Conservation (phyloP, 2,888 invertebrate species). For the Cataglyphis rosenhaueri region DNA sequence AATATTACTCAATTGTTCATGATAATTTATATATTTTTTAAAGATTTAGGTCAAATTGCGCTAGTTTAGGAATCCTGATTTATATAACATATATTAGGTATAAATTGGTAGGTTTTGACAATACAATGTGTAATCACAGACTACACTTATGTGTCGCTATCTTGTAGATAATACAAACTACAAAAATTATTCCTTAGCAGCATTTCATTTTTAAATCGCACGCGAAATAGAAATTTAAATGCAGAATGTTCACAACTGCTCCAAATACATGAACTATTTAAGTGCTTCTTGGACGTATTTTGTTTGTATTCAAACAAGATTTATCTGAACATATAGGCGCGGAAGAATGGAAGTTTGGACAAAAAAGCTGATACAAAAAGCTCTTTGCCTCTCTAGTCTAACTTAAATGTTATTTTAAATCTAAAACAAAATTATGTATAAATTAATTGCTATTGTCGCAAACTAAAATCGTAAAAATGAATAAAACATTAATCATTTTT, state of each 20-base stretch:
- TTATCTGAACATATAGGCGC: slow-evolving; percentile 11
- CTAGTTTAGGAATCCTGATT: slow-evolving; percentile 37
- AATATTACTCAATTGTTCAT: background rate
- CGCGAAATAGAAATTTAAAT: slow-evolving; percentile 58
- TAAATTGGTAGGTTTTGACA: slow-evolving; percentile 58
- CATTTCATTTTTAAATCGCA: slow-evolving; percentile 57
- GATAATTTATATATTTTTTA: background rate
- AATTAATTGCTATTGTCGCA: slow-evolving; percentile 23
- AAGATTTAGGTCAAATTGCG: background rate
- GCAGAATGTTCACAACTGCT: slow-evolving; percentile 14
- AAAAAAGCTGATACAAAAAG: background rate
- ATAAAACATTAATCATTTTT: slow-evolving; percentile 7
- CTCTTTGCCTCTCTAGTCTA: background rate
- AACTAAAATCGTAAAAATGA: slow-evolving; percentile 10
- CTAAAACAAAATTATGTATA: slow-evolving; percentile 5
- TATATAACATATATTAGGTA: slow-evolving; percentile 25
- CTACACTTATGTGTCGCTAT: slow-evolving; percentile 63
- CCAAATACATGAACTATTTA: slow-evolving; percentile 9
- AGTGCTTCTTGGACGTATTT: slow-evolving; percentile 29
- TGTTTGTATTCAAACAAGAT: background rate
- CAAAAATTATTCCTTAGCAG: slow-evolving; percentile 62
- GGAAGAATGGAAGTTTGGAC: slow-evolving; percentile 5
- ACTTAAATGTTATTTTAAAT: slow-evolving; percentile 25
- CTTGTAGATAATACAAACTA: slow-evolving; percentile 63
- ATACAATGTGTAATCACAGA: slow-evolving; percentile 70